Percentiles rank a stretch among this genome's conserved stretches.
phyloP scores from a whole-genome alignment of 2,888 invertebrate species.

The Drosophila yooni region DNA sequence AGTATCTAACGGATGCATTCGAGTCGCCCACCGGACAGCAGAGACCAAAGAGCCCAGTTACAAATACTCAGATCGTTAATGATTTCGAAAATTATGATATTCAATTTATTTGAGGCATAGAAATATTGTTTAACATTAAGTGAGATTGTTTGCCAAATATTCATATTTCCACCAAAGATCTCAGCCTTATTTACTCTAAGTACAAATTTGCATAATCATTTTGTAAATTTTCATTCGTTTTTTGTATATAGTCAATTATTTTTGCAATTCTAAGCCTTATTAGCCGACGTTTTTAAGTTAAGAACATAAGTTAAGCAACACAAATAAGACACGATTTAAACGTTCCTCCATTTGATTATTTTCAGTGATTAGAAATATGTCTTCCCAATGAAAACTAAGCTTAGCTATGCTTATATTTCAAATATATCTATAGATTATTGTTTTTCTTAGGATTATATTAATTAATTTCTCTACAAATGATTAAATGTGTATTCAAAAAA shows the following conservation, averaged over 20 bases:
- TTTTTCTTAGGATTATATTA: conserved; percentile 4
- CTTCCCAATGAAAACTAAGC: conserved; percentile 56
- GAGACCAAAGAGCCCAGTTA: conserved; percentile 40
- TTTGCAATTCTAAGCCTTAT: not conserved
- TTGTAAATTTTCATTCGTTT: conserved; percentile 3
- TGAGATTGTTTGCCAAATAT: conserved; percentile 22
- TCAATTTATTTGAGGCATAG: conserved; percentile 71
- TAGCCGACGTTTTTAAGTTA: not conserved
- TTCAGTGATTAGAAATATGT: conserved; percentile 69
- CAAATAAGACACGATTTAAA: conserved; percentile 45
- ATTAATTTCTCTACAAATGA: no score
- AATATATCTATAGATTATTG: conserved; percentile 6
- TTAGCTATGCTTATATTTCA: conserved; percentile 21
- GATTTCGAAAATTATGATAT: conserved; percentile 84
- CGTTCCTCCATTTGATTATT: conserved; percentile 50
- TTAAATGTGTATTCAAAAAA: not conserved
- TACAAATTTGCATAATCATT: not conserved
- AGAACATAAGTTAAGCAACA: conserved; percentile 12
- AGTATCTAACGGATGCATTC: conserved; percentile 83
- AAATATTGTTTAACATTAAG: conserved; percentile 5
- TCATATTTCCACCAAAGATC: conserved; percentile 69
- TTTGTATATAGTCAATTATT: conserved; percentile 13
- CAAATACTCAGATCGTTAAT: conserved; percentile 57
- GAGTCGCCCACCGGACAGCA: conserved; percentile 50
- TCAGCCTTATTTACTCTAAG: conserved; percentile 59